Conservation (phyloP, 2,888 invertebrate species). For the Xanthia icteritia region DNA sequence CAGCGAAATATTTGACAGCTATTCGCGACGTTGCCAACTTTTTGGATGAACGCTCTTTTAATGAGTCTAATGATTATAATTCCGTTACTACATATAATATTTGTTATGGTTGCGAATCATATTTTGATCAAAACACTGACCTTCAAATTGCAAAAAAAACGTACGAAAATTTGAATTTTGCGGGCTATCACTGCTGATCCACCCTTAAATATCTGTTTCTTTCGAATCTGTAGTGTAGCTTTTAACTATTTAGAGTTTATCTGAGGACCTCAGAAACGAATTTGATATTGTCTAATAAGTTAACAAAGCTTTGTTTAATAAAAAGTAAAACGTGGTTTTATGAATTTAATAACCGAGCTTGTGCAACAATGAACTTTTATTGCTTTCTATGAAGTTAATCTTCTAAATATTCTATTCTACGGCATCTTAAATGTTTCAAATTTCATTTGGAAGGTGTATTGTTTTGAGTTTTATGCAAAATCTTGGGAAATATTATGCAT, state of each 20-base stretch:
- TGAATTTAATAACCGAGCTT: not conserved
- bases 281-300: not conserved
- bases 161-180: too few species aligned
- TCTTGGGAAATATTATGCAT: slow-evolving; percentile 45
- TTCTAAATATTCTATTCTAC: slow-evolving; percentile 12
- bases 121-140: too few species aligned
- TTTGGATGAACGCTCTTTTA: too few species aligned
- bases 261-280: not conserved
- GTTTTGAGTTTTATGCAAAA: slow-evolving; percentile 41
- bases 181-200: too few species aligned
- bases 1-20: too few species aligned
- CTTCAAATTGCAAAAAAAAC: too few species aligned
- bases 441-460: slow-evolving; percentile 44
- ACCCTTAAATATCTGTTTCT: too few species aligned
- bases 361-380: slow-evolving; percentile 4
- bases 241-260: not conserved
- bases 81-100: too few species aligned
- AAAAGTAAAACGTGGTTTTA: not conserved
- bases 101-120: too few species aligned
- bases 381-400: not conserved
- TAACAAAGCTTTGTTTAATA: not conserved
- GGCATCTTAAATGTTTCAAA: slow-evolving; percentile 38
- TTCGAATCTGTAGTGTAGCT: too few species aligned
- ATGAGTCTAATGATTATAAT: too few species aligned
- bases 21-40: too few species aligned